Evolutionary conservation across 2,797 vertebrate species (phyloP).

Genomic region (Pristis pectinata): DNA sequence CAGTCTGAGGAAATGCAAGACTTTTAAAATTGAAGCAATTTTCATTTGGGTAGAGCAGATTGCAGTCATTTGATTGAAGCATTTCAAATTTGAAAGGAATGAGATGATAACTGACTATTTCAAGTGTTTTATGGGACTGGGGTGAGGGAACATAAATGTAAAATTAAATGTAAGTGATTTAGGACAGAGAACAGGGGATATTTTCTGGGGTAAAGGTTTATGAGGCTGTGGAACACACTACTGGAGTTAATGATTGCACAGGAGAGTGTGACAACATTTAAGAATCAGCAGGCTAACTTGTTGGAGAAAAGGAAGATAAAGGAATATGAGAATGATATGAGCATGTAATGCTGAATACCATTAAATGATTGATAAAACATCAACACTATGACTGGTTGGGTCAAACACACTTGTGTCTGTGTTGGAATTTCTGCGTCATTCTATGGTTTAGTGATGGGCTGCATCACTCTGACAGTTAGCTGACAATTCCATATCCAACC

Average conservation of each 20-base stretch:
- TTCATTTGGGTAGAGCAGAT: not conserved
- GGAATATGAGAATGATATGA: not conserved
- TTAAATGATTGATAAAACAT: not conserved
- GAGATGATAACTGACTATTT: not conserved
- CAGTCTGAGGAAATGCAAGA: not conserved
- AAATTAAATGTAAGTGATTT: not conserved
- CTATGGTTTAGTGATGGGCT: not conserved
- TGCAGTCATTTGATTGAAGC: not conserved
- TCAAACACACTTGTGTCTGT: not conserved
- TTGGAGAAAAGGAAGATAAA: not conserved
- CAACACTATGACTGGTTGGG: not conserved
- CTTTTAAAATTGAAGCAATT: not conserved
- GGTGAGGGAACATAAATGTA: not conserved
- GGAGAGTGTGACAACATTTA: not conserved
- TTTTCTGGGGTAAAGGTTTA: not conserved
- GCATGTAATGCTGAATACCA: not conserved
- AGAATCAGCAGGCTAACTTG: not conserved
- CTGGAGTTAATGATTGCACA: not conserved
- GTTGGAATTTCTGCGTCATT: not conserved
- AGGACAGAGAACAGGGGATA: not conserved
- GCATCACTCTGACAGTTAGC: no score
- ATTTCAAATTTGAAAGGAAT: not conserved
- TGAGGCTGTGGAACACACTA: not conserved
- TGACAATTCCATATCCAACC: no score
- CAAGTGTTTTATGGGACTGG: not conserved